phyloP scores from a whole-genome alignment of 2,113 vertebrate species.

The Dasyornis broadbenti region DNA sequence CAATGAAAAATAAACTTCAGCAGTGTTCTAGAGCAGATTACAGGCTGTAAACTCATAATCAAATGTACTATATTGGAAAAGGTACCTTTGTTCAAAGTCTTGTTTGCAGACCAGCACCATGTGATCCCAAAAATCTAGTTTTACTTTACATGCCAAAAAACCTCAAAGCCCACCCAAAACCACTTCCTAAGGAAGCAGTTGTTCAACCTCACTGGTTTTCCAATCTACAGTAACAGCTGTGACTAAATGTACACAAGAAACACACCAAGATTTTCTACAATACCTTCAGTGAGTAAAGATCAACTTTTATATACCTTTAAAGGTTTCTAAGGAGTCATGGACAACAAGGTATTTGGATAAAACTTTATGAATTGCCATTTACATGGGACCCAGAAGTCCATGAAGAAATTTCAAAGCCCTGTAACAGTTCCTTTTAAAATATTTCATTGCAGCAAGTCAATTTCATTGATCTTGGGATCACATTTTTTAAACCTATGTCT shows the following conservation, averaged over 20 bases:
- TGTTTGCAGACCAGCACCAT: neutral
- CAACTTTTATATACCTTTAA: neutral
- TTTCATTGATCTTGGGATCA: neutral
- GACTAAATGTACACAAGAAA: neutral
- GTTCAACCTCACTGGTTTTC: neutral
- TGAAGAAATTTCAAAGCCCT: neutral
- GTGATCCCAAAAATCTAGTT: neutral
- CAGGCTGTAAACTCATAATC: neutral
- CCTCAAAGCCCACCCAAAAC: neutral
- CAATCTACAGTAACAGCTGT: neutral
- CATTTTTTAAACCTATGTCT: neutral
- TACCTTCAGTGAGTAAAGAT: neutral
- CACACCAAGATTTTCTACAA: neutral
- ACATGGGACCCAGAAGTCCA: neutral
- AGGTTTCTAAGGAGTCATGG: neutral
- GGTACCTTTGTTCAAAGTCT: neutral
- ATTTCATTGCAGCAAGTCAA: neutral
- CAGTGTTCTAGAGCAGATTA: neutral
- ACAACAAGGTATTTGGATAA: neutral
- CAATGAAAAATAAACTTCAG: conserved; percentile 3
- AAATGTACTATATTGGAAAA: neutral
- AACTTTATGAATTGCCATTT: neutral
- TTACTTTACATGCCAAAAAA: neutral
- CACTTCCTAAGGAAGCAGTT: neutral
- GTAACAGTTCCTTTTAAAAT: neutral